Evolutionary conservation across 2,113 vertebrate species (phyloP).

Genomic region (Ornithorhynchus anatinus): DNA sequence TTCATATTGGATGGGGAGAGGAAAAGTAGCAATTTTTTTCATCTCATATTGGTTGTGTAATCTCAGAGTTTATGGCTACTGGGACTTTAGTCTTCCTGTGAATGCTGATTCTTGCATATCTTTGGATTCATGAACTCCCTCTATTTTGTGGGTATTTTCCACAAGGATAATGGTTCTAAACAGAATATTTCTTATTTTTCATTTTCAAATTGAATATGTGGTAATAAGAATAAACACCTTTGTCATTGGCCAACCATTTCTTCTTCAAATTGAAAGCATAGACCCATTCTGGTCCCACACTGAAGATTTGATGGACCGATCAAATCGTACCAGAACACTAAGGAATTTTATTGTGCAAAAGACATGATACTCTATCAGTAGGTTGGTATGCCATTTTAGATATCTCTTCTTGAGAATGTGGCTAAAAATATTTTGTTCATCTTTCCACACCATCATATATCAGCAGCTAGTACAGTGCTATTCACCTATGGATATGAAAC

Average conservation of each 20-base stretch:
- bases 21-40: too few species aligned
- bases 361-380: not conserved
- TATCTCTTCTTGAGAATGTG: not conserved
- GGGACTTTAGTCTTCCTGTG: not conserved
- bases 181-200: not conserved
- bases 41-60: too few species aligned
- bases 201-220: not conserved
- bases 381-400: not conserved
- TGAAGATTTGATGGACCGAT: too few species aligned
- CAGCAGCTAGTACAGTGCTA: too few species aligned
- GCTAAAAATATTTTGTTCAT: too few species aligned
- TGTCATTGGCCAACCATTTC: slow-evolving; percentile 49
- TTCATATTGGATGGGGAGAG: too few species aligned
- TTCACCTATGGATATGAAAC: too few species aligned
- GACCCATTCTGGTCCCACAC: not conserved
- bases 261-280: slow-evolving; percentile 12
- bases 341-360: not conserved
- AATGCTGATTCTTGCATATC: not conserved
- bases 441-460: too few species aligned
- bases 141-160: not conserved
- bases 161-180: not conserved
- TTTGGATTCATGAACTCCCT: not conserved
- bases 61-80: not conserved
- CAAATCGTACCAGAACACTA: not conserved
- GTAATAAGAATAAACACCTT: slow-evolving; percentile 27